Evolutionary conservation across 2,888 invertebrate genomes (phyloP).

Genomic region (Notodonta ziczac): DNA sequence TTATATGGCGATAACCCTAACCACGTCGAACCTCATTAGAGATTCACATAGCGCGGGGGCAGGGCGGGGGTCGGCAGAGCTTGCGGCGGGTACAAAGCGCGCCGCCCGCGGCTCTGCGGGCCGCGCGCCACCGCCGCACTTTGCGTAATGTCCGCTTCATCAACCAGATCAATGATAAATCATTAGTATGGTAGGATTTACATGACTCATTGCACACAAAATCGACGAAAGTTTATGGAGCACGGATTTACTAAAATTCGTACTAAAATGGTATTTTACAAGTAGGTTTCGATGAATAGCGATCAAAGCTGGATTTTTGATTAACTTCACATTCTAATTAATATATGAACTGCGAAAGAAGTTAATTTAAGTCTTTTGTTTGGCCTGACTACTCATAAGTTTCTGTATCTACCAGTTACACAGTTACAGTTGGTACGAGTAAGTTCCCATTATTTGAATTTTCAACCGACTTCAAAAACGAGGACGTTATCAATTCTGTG

Average conservation of each 20-base stretch:
- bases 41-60: conserved; percentile 50
- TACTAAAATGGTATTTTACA: background rate
- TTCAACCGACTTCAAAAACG: no score
- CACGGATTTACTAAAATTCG: background rate
- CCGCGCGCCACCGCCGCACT: conserved; percentile 36
- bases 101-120: conserved; percentile 34
- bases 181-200: conserved; percentile 40
- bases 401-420: no score
- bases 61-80: conserved; percentile 28
- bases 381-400: no score
- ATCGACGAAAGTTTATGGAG: background rate
- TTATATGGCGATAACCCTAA: conserved; percentile 46
- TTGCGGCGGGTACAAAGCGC: conserved; percentile 44
- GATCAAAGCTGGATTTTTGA: background rate
- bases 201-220: conserved; percentile 13
- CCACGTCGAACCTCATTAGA: conserved; percentile 58
- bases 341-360: no score
- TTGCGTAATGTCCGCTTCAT: conserved; percentile 29
- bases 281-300: background rate
- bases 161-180: conserved; percentile 25
- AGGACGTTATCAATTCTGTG: no score
- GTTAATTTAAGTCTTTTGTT: no score
- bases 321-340: no score
- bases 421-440: no score
- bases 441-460: no score